phyloP scores from a whole-genome alignment of 2,888 invertebrate genomes.

The Bembecia ichneumoniformis region DNA sequence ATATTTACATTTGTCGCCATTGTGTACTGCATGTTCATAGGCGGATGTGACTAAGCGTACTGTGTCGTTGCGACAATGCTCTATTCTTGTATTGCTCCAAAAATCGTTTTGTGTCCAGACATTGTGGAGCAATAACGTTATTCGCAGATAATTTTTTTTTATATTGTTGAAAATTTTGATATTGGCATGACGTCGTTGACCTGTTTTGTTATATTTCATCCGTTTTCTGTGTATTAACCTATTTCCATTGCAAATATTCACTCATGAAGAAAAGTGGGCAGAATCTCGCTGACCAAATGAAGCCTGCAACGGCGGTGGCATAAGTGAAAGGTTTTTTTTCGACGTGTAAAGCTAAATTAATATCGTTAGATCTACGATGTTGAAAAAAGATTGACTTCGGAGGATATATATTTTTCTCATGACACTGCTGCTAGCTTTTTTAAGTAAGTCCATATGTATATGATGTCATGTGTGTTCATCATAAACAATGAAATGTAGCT shows the following conservation, averaged over 20 bases:
- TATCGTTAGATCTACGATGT: no score
- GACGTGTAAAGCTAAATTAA: no score
- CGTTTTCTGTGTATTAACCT: neutral
- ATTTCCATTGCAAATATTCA: no score
- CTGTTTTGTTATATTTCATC: neutral
- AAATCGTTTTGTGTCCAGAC: constrained; percentile 20
- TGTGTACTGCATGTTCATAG: constrained; percentile 27
- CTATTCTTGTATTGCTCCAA: constrained; percentile 35
- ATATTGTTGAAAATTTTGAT: neutral
- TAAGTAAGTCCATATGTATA: no score
- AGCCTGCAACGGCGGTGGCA: no score
- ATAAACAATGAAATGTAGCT: constrained; percentile 13
- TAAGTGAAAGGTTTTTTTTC: no score
- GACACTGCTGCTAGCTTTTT: no score
- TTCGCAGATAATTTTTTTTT: constrained; percentile 15
- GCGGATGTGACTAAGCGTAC: constrained; percentile 47
- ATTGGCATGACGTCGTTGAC: neutral
- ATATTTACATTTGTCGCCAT: constrained; percentile 32
- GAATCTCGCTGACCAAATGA: no score
- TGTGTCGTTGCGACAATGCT: constrained; percentile 40
- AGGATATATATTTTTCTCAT: no score
- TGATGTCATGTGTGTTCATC: no score
- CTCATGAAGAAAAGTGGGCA: no score
- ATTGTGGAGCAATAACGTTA: constrained; percentile 9
- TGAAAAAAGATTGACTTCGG: no score